These are phyloP conservation scores for Neogale vison DNA, from an alignment of 2,113 vertebrate species.

Conservation along the genomic window DNA sequence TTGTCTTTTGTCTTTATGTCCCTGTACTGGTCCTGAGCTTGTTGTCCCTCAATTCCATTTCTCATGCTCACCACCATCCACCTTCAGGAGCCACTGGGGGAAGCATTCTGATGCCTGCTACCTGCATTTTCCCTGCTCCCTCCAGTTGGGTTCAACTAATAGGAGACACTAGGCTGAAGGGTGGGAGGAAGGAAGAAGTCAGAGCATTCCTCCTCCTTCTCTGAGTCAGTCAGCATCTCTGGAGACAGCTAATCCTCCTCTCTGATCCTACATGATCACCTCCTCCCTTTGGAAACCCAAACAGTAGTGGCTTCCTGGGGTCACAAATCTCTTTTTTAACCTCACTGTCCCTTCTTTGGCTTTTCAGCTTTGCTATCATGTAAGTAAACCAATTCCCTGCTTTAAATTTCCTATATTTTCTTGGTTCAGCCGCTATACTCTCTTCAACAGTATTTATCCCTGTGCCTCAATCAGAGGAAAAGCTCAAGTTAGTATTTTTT, in stretches of 20 bases:
- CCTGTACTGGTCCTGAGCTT: not conserved
- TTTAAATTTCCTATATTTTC: not conserved
- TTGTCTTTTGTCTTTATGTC: not conserved
- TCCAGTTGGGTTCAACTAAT: not conserved
- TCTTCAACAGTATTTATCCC: not conserved
- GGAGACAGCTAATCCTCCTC: not conserved
- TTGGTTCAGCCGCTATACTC: not conserved
- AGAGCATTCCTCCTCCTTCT: not conserved
- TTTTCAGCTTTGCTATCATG: not conserved
- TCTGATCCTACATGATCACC: not conserved
- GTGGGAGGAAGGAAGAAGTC: not conserved
- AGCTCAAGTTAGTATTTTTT: not conserved
- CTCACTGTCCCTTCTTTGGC: not conserved
- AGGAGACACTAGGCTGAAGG: not conserved
- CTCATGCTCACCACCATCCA: not conserved
- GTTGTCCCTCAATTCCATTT: not conserved
- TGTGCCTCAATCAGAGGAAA: not conserved
- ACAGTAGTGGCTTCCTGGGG: not conserved
- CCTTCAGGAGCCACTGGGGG: not conserved
- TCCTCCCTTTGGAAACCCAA: not conserved
- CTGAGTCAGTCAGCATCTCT: not conserved
- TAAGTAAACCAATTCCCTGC: not conserved
- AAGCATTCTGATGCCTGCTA: not conserved
- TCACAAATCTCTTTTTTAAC: not conserved
- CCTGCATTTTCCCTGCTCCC: not conserved